A percentile compares a stretch with the other conserved stretches of the same genome.
These are phyloP conservation scores for Ellobium chinense DNA, from an alignment of 2,888 invertebrate species.

Conservation along the genomic window DNA sequence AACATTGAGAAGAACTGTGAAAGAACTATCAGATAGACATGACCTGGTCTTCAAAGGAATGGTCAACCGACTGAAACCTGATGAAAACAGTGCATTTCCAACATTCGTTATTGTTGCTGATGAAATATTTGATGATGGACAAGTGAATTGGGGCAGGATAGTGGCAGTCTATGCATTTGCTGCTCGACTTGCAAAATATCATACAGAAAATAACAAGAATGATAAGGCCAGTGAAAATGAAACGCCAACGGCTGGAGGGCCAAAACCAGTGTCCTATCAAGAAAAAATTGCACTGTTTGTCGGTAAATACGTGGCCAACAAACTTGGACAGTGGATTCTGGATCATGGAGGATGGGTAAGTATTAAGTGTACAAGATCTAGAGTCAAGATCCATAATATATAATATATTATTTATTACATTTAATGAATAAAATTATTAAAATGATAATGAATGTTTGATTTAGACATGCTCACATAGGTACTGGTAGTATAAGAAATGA, in stretches of 20 bases:
- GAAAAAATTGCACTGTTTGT: conserved; percentile 71
- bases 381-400: no score
- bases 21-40: conserved; percentile 73
- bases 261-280: conserved; percentile 31
- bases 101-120: conserved; percentile 74
- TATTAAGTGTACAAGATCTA: background rate
- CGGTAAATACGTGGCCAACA: conserved; percentile 74
- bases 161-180: conserved; percentile 77
- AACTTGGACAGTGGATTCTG: conserved; percentile 74
- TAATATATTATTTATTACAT: no score
- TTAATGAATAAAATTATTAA: no score
- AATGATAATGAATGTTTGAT: no score
- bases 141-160: conserved; percentile 77
- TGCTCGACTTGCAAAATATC: conserved; percentile 66
- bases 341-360: conserved; percentile 78
- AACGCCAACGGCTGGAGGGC: background rate
- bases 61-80: conserved; percentile 71
- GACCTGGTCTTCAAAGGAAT: conserved; percentile 73
- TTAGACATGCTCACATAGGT: no score
- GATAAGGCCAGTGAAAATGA: background rate
- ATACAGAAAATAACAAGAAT: conserved; percentile 35
- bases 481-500: no score
- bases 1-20: conserved; percentile 75
- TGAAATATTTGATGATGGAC: conserved; percentile 76
- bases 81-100: conserved; percentile 65